phyloP scores from a whole-genome alignment of 2,797 vertebrate species.

The Gallinago stenura region DNA sequence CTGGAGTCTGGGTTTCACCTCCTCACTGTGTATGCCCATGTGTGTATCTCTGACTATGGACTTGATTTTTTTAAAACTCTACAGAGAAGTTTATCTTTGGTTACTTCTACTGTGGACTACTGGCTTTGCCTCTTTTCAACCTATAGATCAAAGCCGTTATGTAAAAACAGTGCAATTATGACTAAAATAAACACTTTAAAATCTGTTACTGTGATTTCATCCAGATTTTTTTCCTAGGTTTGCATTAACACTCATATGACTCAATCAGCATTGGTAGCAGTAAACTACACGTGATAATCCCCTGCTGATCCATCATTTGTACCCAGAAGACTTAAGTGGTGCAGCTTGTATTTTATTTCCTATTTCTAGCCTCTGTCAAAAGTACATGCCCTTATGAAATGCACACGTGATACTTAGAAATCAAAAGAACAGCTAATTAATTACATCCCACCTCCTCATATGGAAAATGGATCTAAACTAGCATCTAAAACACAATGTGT shows the following conservation, averaged over 20 bases:
- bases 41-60: neutral
- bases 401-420: constrained; percentile 43
- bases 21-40: fast-evolving
- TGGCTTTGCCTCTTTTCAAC: constrained; percentile 47
- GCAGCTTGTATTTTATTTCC: constrained; percentile 45
- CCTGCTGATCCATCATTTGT: constrained; percentile 49
- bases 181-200: constrained; percentile 59
- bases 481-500: constrained; percentile 64
- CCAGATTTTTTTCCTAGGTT: constrained; percentile 24
- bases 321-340: constrained; percentile 11
- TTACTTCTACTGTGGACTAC: constrained; percentile 41
- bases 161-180: constrained; percentile 46
- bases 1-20: neutral
- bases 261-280: constrained; percentile 43
- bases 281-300: constrained; percentile 33
- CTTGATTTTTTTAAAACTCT: constrained; percentile 1
- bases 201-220: constrained; percentile 38
- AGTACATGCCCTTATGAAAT: constrained; percentile 39
- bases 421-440: constrained; percentile 71
- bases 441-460: constrained; percentile 69
- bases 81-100: neutral
- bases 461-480: constrained; percentile 56
- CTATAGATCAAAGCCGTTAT: constrained; percentile 27
- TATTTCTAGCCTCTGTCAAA: constrained; percentile 40
- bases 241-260: constrained; percentile 36